Conservation (phyloP, 1,140 invertebrate species). For the Micrasema longulum region DNA sequence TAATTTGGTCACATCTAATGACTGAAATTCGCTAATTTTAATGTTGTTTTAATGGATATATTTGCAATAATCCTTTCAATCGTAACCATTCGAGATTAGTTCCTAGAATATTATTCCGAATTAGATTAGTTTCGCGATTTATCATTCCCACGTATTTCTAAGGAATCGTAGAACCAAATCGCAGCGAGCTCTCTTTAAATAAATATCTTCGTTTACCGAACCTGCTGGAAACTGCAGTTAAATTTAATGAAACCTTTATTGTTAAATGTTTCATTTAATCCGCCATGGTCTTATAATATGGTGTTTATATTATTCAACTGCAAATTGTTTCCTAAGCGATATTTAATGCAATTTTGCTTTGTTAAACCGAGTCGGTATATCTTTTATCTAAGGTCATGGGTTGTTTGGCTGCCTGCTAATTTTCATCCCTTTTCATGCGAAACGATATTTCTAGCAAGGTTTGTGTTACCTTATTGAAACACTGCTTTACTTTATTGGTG, state of each 20-base stretch:
- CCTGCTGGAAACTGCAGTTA: not conserved
- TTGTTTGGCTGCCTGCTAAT: not conserved
- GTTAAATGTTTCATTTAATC: conserved; percentile 18
- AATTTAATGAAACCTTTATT: conserved; percentile 25
- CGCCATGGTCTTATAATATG: not conserved
- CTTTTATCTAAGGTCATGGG: conserved; percentile 11
- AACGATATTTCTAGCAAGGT: not conserved
- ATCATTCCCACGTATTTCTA: conserved; percentile 2
- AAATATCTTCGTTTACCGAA: conserved; percentile 14
- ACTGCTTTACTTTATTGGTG: not conserved
- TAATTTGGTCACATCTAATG: no score
- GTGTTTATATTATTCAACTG: conserved; percentile 15
- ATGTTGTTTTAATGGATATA: no score
- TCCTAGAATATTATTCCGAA: no score
- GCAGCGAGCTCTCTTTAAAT: conserved; percentile 3
- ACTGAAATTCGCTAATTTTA: no score
- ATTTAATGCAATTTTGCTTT: conserved; percentile 26
- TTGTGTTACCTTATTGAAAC: no score
- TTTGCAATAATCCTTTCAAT: no score
- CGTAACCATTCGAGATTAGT: no score
- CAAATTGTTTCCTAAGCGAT: conserved; percentile 34
- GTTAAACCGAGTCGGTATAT: not conserved
- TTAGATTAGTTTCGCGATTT: not conserved
- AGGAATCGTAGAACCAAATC: not conserved
- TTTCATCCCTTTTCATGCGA: not conserved